phyloP scores from a whole-genome alignment of 2,797 vertebrate genomes.

The Epinephelus malabaricus region DNA sequence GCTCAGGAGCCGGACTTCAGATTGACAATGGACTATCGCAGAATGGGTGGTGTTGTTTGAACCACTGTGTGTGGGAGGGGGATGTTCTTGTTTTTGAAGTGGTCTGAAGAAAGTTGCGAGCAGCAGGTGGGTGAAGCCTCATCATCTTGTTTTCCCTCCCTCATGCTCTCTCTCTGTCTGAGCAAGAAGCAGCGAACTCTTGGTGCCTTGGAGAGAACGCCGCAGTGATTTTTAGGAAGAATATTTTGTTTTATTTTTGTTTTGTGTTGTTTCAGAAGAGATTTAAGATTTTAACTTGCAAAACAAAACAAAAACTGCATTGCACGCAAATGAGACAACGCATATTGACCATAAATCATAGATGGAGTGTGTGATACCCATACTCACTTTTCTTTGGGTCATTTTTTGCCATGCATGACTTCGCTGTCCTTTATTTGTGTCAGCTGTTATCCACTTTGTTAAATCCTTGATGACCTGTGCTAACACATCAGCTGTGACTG shows the following conservation, averaged over 20 bases:
- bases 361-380: not conserved
- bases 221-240: not conserved
- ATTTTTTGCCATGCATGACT: not conserved
- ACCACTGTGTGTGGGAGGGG: conserved; percentile 17
- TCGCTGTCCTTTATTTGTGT: conserved; percentile 10
- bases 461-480: conserved; percentile 15
- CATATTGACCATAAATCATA: not conserved
- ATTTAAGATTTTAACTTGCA: not conserved
- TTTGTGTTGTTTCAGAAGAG: not conserved
- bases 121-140: conserved; percentile 77
- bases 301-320: not conserved
- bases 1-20: conserved; percentile 66
- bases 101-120: conserved; percentile 61
- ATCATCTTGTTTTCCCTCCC: conserved; percentile 24
- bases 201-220: fast-evolving
- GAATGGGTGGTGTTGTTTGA: conserved; percentile 64
- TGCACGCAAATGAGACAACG: not conserved
- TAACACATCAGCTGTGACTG: conserved; percentile 16
- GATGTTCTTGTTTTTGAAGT: conserved; percentile 56
- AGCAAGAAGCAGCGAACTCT: not conserved
- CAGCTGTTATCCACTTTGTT: conserved; percentile 6
- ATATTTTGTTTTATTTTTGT: not conserved
- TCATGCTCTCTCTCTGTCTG: conserved; percentile 2
- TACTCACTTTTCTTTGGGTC: not conserved
- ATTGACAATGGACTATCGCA: conserved; percentile 68